Base-by-base conservation (phyloP, 2,888 invertebrate genomes). In the Dryomyza anilis region DNA sequence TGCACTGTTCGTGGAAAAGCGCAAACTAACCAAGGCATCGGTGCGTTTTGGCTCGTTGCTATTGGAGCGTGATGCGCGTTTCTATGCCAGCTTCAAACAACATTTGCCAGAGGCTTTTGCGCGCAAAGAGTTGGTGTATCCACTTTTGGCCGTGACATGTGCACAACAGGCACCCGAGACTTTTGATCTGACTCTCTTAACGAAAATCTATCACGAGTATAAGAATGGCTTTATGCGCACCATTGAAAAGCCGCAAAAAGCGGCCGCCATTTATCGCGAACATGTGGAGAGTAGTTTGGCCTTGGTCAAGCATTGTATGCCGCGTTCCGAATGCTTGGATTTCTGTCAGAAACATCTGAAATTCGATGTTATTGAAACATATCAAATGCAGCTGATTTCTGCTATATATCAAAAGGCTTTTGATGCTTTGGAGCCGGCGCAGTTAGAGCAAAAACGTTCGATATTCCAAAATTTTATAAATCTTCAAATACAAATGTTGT, bases 221-320 rank as follows among this genome's bases (percentile, higher is more conserved):
- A 87, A 89, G 78, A 81, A 85, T 0, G 88, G 89, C 68, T 86
- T 93, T 36, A 78, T 84, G 57, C 88, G 89, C 78, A 84, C 87
- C 67, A 81, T 91, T 46, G 88, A 89, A 73, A 90, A 90, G 74
- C 91, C 90, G 0, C 88, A 89, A 67, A 91, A 91, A 82, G 88
- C 87, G 3, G 88, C 89, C 0, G 87, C 87, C 70, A 86, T 90
- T 58, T 89, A 90, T 70, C 82, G 87, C 48, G 85, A 86, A 63
- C 87, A 89, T 76, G 85, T 87, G 64, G 78, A 83, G 60, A 86
- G 88, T n/a, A 85, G 90, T 27, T 83, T 84, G 8, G 85, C 86
- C 70, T 77, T 92, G 52, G 85, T 91, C 43, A 80, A 87, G 0
- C 84, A 85, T 70, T 88, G 86, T 73, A 87, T 89, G 87, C 85